Evolutionary conservation across 2,797 vertebrate species (phyloP), one percentile per base, ranked within the genome.

Genomic region (Betta splendens): DNA sequence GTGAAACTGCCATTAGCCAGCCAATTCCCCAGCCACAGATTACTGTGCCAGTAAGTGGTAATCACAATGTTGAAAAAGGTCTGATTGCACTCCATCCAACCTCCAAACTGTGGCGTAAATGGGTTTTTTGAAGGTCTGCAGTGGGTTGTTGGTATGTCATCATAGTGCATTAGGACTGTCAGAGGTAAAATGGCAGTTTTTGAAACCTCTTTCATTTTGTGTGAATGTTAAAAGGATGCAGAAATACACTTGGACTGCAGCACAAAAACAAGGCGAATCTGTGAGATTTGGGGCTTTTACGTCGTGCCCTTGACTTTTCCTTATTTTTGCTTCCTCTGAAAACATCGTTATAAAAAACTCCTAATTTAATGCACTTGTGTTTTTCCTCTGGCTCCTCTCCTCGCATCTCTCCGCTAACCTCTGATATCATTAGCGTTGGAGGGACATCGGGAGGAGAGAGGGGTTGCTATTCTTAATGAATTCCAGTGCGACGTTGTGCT

Each of bases 351-450:
- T 75, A 20, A 70, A 70, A 71, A 63, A 55, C 73, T 74, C 54
- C 68, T 72, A 47, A 75, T 77, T 64, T 44, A 39, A 23, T 38
- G 6, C 46, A 8, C 44, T 43, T 44, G 42, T 10, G 11, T 36
- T 72, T 51, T 40, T 40, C 52, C 32, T 52, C 42, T 65, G 25
- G 26, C 51, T 59, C 33, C 59, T 70, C 72, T 58, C 56, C 71
- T 61, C 62, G 51, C 62, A 28, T 74, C 75, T 72, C 68, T 17
- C 50, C 31, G 49, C 93, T 94, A 93, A 94, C 90, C 95, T 94
- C 93, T 91, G 92, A 95, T 95, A 94, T 95, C 95, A 95, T 97
- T 96, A 97, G 91, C 90, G 82, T 37, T 79, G 89, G 83, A 83
- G 89, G 91, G 81, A 83, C 83, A 81, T 67, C 83, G 85, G 85